phyloP scores from a whole-genome alignment of 2,797 vertebrate genomes.

The Graptemys geographica region DNA sequence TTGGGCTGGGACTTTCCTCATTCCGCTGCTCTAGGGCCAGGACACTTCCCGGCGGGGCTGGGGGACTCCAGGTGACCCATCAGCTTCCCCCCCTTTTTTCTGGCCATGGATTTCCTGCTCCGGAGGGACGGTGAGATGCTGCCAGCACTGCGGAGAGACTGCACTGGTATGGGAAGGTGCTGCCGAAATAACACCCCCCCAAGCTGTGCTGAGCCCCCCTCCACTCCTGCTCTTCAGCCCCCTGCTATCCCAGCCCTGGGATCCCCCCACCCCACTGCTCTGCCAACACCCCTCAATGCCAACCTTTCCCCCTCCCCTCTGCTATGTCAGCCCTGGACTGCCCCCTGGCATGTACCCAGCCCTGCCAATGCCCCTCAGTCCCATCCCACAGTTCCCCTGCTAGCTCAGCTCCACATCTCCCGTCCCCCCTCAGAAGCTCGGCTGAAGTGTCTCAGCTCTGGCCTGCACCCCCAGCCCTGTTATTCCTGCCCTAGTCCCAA shows the following conservation, averaged over 20 bases:
- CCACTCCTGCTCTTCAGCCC: no score
- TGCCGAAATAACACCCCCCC: not conserved
- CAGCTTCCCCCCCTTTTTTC: not conserved
- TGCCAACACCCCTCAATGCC: not conserved
- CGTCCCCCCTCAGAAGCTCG: no score
- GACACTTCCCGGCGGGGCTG: not conserved
- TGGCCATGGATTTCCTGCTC: no score
- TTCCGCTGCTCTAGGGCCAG: no score
- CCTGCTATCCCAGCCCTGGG: not conserved
- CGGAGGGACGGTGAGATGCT: not conserved
- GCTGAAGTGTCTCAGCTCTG: no score
- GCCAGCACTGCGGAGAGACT: not conserved
- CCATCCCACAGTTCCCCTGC: no score
- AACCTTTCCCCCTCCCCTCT: not conserved
- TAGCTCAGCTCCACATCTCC: no score
- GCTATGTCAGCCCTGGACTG: not conserved
- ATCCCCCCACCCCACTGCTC: not conserved
- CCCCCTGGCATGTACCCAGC: not conserved
- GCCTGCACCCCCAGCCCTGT: no score
- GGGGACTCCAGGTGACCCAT: not conserved
- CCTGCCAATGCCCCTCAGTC: not conserved
- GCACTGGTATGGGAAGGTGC: not conserved
- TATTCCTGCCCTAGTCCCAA: no score
- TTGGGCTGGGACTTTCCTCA: not conserved
- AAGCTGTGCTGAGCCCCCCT: not conserved